Conservation (phyloP, 2,888 invertebrate species). For the Mactromeris polynyma region DNA sequence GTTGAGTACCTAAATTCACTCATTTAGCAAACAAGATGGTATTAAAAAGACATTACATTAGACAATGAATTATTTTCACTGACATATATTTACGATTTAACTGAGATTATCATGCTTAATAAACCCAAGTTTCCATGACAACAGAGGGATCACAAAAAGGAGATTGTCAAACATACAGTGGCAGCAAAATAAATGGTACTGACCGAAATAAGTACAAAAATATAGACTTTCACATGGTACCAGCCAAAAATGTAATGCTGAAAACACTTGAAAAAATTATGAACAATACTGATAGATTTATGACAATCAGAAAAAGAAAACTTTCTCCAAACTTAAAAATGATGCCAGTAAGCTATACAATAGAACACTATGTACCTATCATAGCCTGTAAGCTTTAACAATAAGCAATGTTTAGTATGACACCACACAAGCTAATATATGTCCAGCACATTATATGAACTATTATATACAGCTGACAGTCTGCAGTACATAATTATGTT, state of each 20-base stretch:
- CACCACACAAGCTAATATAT: not conserved
- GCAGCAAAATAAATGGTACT: not conserved
- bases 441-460: not conserved
- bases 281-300: not conserved
- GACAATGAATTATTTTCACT: not conserved
- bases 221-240: not conserved
- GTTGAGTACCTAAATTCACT: too few relatives aligned
- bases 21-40: too few relatives aligned
- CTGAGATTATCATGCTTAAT: not conserved
- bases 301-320: not conserved
- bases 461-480: not conserved
- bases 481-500: not conserved
- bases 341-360: not conserved
- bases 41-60: too few relatives aligned
- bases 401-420: not conserved
- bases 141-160: not conserved
- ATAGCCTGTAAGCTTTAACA: not conserved
- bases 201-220: not conserved
- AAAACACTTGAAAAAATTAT: not conserved
- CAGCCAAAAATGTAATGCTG: not conserved
- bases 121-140: not conserved
- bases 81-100: not conserved
- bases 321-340: not conserved
- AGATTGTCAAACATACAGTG: slow-evolving; percentile 8
- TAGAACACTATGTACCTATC: not conserved